Evolutionary conservation across 2,797 vertebrate species (phyloP).

Genomic region (Streptopelia turtur): DNA sequence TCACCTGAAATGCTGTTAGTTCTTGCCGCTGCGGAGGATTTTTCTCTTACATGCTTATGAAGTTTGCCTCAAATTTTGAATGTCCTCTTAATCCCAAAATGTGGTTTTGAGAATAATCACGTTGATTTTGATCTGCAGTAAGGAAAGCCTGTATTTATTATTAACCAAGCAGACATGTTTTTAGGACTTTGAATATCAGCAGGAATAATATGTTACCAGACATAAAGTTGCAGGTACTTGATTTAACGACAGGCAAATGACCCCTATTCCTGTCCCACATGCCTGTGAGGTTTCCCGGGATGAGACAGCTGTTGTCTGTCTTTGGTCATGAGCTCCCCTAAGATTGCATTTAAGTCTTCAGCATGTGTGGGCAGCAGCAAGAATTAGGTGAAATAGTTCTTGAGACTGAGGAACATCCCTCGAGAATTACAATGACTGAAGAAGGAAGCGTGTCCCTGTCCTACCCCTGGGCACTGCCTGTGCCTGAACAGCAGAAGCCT

Average conservation of each 20-base stretch:
- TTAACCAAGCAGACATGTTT: neutral
- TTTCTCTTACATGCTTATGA: neutral
- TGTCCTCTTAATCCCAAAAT: neutral
- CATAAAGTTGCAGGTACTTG: neutral
- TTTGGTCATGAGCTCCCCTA: neutral
- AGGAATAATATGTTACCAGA: neutral
- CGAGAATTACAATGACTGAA: neutral
- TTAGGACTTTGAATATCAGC: neutral
- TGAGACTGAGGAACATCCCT: neutral
- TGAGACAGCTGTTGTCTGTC: neutral
- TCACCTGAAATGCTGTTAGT: neutral
- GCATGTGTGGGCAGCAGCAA: neutral
- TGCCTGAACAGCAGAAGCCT: neutral
- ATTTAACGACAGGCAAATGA: neutral
- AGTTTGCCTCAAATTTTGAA: neutral
- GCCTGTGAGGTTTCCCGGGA: neutral
- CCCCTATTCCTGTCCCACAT: neutral
- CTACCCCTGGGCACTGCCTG: neutral
- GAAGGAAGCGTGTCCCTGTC: neutral
- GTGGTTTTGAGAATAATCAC: neutral
- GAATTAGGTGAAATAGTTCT: neutral
- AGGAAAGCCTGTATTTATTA: neutral
- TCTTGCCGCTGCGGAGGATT: neutral
- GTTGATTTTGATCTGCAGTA: neutral
- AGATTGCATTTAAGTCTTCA: neutral